These are phyloP conservation scores for Clitarchus hookeri DNA, from an alignment of 2,888 invertebrate genomes.

Conservation along the genomic window DNA sequence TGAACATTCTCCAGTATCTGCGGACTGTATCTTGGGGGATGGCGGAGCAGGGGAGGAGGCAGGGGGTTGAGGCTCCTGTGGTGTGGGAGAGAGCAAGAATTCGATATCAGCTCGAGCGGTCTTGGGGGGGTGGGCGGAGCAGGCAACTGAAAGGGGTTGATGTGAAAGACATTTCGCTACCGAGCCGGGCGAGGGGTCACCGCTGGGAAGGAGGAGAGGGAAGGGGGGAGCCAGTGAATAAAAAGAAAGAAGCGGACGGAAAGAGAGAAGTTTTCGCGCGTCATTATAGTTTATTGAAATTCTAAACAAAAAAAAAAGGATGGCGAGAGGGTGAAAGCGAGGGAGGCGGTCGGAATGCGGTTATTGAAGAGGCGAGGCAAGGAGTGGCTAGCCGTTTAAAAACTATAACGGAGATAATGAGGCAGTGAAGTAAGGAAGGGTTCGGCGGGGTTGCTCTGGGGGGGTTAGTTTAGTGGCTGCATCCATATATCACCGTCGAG, in stretches of 20 bases:
- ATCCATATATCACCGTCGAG: background rate
- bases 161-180: slow-evolving; percentile 23
- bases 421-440: background rate
- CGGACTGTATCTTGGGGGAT: background rate
- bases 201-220: background rate
- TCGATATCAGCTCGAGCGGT: slow-evolving; percentile 23
- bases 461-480: background rate
- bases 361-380: background rate
- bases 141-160: slow-evolving; percentile 23
- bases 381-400: background rate
- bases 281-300: slow-evolving; percentile 27
- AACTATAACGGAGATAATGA: slow-evolving; percentile 25
- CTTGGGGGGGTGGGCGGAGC: background rate
- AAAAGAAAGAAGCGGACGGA: slow-evolving; percentile 19
- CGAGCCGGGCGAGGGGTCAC: background rate
- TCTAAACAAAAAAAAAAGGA: slow-evolving; percentile 21
- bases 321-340: no score
- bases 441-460: background rate
- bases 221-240: background rate
- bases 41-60: background rate
- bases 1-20: background rate
- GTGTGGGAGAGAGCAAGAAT: slow-evolving; percentile 19
- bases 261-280: slow-evolving; percentile 22
- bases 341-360: background rate
- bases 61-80: background rate